Evolutionary conservation across 2,888 invertebrate genomes (phyloP).

Genomic region (Netelia fuscicornis): DNA sequence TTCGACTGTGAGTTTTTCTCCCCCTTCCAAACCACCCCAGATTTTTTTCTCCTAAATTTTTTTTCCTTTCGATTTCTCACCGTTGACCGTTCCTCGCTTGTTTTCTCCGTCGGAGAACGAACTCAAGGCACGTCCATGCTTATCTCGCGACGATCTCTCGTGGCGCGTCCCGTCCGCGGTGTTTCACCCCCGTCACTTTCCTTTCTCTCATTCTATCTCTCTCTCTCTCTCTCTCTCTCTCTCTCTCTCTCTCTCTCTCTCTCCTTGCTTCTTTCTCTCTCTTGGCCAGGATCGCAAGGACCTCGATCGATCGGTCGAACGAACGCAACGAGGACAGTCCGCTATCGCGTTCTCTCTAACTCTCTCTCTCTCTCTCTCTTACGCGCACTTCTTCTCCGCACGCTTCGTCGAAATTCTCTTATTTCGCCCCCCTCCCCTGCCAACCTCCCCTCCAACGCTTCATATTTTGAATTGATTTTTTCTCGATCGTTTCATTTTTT

Average conservation of each 20-base stretch:
- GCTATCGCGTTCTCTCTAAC: slow-evolving; percentile 44
- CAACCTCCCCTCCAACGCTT: slow-evolving; percentile 38
- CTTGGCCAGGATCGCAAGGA: slow-evolving; percentile 51
- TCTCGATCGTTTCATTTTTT: slow-evolving; percentile 9
- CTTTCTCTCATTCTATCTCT: slow-evolving; percentile 41
- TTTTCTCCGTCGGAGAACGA: slow-evolving; percentile 45
- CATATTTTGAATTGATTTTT: slow-evolving; percentile 10
- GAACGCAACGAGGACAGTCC: slow-evolving; percentile 40
- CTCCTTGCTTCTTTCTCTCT: slow-evolving; percentile 42
- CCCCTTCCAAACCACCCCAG: slow-evolving; percentile 7
- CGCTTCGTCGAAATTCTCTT: slow-evolving; percentile 56
- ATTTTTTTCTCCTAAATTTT: slow-evolving; percentile 22
- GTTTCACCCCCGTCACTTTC: slow-evolving; percentile 56
- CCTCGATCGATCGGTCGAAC: slow-evolving; percentile 65
- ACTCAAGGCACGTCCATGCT: slow-evolving; percentile 56
- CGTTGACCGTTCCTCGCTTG: slow-evolving; percentile 37
- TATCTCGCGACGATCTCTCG: slow-evolving; percentile 65
- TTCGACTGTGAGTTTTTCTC: slow-evolving; percentile 36
- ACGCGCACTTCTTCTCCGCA: slow-evolving; percentile 60
- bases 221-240: slow-evolving; percentile 46
- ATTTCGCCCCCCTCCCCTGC: slow-evolving; percentile 44
- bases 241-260: slow-evolving; percentile 41
- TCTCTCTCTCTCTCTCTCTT: slow-evolving; percentile 44
- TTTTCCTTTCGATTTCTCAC: slow-evolving; percentile 40
- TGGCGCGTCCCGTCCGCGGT: slow-evolving; percentile 34